Evolutionary conservation across 1,140 invertebrate genomes (phyloP).

Genomic region (Zaprionus taronus): DNA sequence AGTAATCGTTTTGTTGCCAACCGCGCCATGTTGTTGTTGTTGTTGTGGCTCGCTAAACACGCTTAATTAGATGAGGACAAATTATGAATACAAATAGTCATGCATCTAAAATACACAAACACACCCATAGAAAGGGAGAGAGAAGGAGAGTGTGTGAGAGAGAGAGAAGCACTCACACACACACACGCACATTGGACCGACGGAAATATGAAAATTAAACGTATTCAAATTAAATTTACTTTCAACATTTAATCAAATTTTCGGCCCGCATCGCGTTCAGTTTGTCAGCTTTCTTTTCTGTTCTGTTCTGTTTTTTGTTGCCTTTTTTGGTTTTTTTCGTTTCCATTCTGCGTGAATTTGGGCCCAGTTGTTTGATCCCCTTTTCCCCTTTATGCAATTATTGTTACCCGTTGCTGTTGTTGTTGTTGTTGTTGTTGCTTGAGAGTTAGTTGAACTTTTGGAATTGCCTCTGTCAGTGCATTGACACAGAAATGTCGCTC

Average conservation of each 20-base stretch:
- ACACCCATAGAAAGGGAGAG: slow-evolving; percentile 17
- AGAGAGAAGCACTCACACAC: slow-evolving; percentile 5
- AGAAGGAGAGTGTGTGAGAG: slow-evolving; percentile 8
- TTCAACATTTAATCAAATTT: slow-evolving; percentile 80
- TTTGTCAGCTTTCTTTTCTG: slow-evolving; percentile 38
- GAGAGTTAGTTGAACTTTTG: slow-evolving; percentile 44
- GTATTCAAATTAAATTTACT: slow-evolving; percentile 81
- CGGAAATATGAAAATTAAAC: slow-evolving; percentile 81
- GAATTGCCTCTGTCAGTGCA: slow-evolving; percentile 32
- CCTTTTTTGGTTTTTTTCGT: slow-evolving; percentile 66
- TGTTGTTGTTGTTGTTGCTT: slow-evolving; percentile 18
- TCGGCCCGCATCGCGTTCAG: slow-evolving; percentile 57
- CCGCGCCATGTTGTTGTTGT: slow-evolving; percentile 13
- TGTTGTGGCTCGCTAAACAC: slow-evolving; percentile 27
- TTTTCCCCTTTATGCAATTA: slow-evolving; percentile 18
- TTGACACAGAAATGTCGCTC: slow-evolving; percentile 48
- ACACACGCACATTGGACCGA: slow-evolving; percentile 8
- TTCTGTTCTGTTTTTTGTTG: slow-evolving; percentile 32
- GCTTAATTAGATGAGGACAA: slow-evolving; percentile 63
- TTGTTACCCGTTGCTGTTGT: slow-evolving; percentile 8
- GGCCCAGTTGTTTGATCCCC: slow-evolving; percentile 13
- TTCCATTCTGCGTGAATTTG: slow-evolving; percentile 53
- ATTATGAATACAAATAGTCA: slow-evolving; percentile 68
- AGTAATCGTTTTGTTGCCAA: slow-evolving; percentile 4
- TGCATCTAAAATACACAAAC: slow-evolving; percentile 26